These are phyloP conservation scores for Cercopithecus mona DNA, from an alignment of 2,113 vertebrate species.

Conservation along the genomic window DNA sequence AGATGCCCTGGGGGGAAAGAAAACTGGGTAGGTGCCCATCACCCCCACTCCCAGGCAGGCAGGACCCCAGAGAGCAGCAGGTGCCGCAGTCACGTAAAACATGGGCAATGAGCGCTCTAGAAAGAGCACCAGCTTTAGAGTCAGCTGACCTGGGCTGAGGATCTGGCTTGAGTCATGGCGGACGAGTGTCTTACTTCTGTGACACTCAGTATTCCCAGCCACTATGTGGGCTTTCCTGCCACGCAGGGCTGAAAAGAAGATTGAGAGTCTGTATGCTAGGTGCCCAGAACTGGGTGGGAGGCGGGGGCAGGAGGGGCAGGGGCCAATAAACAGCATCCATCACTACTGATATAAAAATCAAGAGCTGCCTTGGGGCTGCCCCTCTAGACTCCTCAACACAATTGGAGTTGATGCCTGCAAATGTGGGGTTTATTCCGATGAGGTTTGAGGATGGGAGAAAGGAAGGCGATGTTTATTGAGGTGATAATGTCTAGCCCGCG, in stretches of 20 bases:
- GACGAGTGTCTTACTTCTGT: not conserved
- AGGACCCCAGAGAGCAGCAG: not conserved
- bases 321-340: rapidly evolving
- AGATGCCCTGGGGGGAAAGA: not conserved
- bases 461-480: not conserved
- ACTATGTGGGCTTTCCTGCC: not conserved
- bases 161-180: too few relatives aligned
- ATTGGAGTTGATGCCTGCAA: rapidly evolving
- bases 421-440: rapidly evolving
- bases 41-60: rapidly evolving
- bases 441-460: not conserved
- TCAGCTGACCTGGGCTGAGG: not conserved
- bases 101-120: too few relatives aligned
- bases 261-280: too few relatives aligned
- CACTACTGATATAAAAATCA: not conserved
- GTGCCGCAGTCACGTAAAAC: not conserved
- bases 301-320: not conserved
- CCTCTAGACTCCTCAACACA: not conserved
- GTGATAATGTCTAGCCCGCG: not conserved
- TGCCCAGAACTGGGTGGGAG: not conserved
- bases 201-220: not conserved
- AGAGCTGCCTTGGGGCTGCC: not conserved
- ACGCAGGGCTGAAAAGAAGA: not conserved
- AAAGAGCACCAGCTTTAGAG: not conserved
- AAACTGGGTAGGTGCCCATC: not conserved